A percentile compares a stretch with the other conserved stretches of the same genome.
Conservation (phyloP, 2,797 vertebrate species). For the Luscinia luscinia region DNA sequence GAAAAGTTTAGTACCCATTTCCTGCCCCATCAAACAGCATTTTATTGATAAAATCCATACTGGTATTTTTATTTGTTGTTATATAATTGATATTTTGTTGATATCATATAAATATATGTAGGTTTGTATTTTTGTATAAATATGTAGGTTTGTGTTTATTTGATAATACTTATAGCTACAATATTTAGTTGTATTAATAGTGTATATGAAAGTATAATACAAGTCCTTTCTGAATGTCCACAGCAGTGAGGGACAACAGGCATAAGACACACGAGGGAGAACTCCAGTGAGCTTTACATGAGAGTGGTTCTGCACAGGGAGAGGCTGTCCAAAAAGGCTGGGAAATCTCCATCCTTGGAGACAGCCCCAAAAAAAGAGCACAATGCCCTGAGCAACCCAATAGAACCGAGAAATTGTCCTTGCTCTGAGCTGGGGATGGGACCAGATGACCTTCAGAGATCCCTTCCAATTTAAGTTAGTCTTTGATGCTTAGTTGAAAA, state of each 20-base stretch:
- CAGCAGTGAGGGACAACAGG: background rate
- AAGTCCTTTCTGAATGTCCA: background rate
- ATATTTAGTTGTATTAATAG: background rate
- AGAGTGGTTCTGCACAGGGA: background rate
- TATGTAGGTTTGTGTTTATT: background rate
- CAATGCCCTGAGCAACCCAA: background rate
- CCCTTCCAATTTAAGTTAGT: background rate
- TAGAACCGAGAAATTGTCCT: background rate
- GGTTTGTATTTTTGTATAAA: background rate
- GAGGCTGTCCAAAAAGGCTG: background rate
- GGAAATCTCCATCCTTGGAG: background rate
- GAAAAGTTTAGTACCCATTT: background rate
- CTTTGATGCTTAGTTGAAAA: background rate
- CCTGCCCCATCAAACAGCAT: background rate
- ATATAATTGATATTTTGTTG: background rate
- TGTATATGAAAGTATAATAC: background rate
- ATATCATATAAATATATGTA: background rate
- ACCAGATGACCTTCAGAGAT: background rate
- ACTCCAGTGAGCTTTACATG: background rate
- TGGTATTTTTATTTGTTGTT: background rate
- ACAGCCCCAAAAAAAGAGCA: background rate
- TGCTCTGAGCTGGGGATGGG: background rate
- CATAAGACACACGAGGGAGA: background rate
- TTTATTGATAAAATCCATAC: background rate
- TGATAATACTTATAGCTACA: background rate